A percentile compares a stretch with the other conserved stretches of the same genome.
These are phyloP conservation scores for Paraescarpia echinospica DNA, from an alignment of 1,140 invertebrate genomes.

Conservation along the genomic window DNA sequence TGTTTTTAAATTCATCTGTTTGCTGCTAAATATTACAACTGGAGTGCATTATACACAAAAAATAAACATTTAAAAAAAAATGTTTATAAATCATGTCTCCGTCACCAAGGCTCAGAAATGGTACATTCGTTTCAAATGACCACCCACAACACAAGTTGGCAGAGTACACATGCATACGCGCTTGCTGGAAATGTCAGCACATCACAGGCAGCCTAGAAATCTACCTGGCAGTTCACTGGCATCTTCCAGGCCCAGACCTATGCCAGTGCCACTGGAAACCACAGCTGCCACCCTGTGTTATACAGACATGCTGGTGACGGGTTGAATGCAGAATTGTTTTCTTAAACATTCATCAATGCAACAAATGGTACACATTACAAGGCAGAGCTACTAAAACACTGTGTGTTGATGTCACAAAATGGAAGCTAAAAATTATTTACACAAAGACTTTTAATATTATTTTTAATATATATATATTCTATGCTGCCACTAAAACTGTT, in stretches of 20 bases:
- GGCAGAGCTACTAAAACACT: background rate
- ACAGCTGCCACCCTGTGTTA: background rate
- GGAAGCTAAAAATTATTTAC: background rate
- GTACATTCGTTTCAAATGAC: background rate
- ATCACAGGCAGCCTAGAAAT: background rate
- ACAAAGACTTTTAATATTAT: background rate
- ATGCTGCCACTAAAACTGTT: too few species aligned
- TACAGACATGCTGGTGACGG: background rate
- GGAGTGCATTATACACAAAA: too few species aligned
- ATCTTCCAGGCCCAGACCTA: background rate
- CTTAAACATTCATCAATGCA: background rate
- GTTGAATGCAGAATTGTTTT: background rate
- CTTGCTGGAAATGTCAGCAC: background rate
- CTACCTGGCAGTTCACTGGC: background rate
- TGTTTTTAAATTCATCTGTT: too few species aligned
- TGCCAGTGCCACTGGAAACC: background rate
- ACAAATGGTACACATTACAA: background rate
- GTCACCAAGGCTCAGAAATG: too few species aligned
- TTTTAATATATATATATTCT: too few species aligned
- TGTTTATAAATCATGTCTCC: too few species aligned
- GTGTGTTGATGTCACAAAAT: background rate
- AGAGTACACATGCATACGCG: background rate
- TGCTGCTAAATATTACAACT: too few species aligned
- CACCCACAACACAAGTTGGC: background rate
- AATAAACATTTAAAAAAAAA: too few species aligned